Evolutionary conservation across 1,140 invertebrate species (phyloP).

Genomic region (Drosophila rufa): DNA sequence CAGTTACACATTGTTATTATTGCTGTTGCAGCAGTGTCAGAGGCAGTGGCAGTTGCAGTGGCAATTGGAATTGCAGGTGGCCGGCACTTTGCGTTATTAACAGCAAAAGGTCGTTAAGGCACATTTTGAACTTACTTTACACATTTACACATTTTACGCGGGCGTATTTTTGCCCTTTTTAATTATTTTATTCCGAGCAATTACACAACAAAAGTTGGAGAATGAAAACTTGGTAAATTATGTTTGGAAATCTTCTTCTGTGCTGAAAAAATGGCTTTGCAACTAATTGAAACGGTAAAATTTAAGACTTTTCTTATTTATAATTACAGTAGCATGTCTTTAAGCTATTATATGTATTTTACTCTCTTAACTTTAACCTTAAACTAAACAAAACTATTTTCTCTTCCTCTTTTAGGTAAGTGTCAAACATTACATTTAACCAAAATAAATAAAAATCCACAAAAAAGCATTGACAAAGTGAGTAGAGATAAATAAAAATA

Average conservation of each 20-base stretch:
- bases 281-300: slow-evolving; percentile 56
- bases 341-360: slow-evolving; percentile 8
- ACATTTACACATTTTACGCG: slow-evolving; percentile 22
- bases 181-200: slow-evolving; percentile 78
- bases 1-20: slow-evolving; percentile 38
- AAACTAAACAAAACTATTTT: slow-evolving; percentile 25
- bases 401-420: slow-evolving; percentile 64
- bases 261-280: slow-evolving; percentile 52
- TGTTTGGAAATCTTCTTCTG: slow-evolving; percentile 46
- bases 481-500: slow-evolving; percentile 63
- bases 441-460: background rate
- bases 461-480: slow-evolving; percentile 71
- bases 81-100: slow-evolving; percentile 77
- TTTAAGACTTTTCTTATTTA: slow-evolving; percentile 15
- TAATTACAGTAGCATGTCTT: slow-evolving; percentile 12
- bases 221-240: slow-evolving; percentile 41
- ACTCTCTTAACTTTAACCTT: background rate
- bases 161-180: slow-evolving; percentile 52
- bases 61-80: slow-evolving; percentile 28
- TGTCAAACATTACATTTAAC: slow-evolving; percentile 22
- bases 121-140: slow-evolving; percentile 74
- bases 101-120: slow-evolving; percentile 72
- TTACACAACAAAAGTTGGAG: slow-evolving; percentile 54
- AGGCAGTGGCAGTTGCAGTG: slow-evolving; percentile 35
- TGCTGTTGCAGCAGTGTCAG: slow-evolving; percentile 35